Evolutionary conservation across 2,113 vertebrate species (phyloP), one percentile per base, ranked within the genome.

Genomic region (Pan paniscus): DNA sequence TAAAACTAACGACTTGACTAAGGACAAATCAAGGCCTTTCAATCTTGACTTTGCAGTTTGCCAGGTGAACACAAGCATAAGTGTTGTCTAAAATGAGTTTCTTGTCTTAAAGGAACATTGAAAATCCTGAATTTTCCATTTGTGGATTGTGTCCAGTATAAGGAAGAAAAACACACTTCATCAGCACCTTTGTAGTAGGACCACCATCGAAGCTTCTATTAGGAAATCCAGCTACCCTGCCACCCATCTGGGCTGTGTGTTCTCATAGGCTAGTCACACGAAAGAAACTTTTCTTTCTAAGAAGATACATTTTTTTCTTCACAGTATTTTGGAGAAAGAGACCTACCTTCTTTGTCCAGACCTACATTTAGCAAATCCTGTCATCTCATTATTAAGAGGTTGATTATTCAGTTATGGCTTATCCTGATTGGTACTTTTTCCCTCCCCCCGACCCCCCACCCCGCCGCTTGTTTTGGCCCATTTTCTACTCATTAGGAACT

Each of bases 401-500:
- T 94, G 57, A 64, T 88, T 83, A 83, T 68, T 68, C 59, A 91
- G 12, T 73, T 89, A 30, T 43, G 20, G 17, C 48, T 96, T 81
- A 92, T 70, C 46, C 82, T 89, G 14, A 70, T 75, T 72, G 43
- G 50, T 79, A 27, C 61, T 81, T 57, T 93, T 70, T 78, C 61
- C 43, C 43, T 83, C 55, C 52, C 70, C 48, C 5, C 11, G 18
- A 55, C 10, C 80, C 76, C 67, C 10, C 11, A 43, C 59, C 16
- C 38, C 55, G 67, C 73, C 84, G 48, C 61, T 84, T 88, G n/a
- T 22, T 93, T 91, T 96, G 95, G 89, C 85, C 67, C 61, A 55
- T 73, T 92, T 86, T 79, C 90, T 76, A 20, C 88, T 98, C 90
- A 93, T 97, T 97, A 97, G 92, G 78, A 90, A 72, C 46, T 92